Evolutionary conservation across 1,140 invertebrate species (phyloP), one percentile per base, ranked within the genome.

Genomic region (Apolygus lucorum): DNA sequence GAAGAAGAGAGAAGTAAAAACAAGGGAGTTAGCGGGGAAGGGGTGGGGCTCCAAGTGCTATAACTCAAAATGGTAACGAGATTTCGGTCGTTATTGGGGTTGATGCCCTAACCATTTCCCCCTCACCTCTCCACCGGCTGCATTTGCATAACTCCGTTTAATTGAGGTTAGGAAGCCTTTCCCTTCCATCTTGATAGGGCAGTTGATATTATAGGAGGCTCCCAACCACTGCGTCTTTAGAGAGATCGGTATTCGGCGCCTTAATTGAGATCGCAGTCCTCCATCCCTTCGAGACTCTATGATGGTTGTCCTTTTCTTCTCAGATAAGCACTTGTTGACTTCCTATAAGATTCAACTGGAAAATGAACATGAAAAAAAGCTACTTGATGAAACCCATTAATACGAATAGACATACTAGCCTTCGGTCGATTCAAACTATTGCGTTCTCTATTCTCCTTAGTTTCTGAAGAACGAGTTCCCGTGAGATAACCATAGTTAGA

Each of bases 91-190:
- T 59, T 59, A 59, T 59, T 59, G 54, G 22, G 54, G 54, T 59
- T 59, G 54, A 17, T 59, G 54, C 54, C 54, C 54, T 59, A 59
- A 14, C 54, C 17, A 49, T 8, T 17, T 49, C 8, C 8, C 34
- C 8, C 34, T 17, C 17, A 8, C 34, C 34, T 49, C 34, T 49
- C 54, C 54, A 8, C 4, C 54, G 4, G 22, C 54, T 24, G 22
- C 54, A 59, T 59, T 59, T 59, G 54, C 54, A 59, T 59, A 59
- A 59, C 54, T 59, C 54, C 4, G 54, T 59, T 59, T 59, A 59
- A 59, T 59, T 59, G 54, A 59, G 54, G 54, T 59, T 59, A 24
- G 54, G 22, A 59, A 21, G 8, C 22, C 22, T 59, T 21, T 13
- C 54, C 54, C 54, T 59, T 59, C 54, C 54, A 59, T 59, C 22